These are phyloP conservation scores for Rhaphigaster nebulosa DNA, from an alignment of 2,888 invertebrate genomes.

Conservation along the genomic window DNA sequence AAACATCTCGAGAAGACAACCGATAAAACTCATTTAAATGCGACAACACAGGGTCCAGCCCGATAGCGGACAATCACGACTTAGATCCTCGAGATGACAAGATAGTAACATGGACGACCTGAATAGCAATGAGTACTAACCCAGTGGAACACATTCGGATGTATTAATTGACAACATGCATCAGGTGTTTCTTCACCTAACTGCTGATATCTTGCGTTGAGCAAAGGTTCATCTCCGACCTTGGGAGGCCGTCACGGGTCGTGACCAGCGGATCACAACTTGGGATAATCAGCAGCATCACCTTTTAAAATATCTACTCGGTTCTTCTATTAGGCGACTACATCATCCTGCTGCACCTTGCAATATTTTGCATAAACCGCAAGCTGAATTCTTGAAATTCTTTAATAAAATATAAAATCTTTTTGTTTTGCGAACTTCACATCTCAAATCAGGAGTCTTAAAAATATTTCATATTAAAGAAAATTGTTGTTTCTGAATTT, in stretches of 20 bases:
- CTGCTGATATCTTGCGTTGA: not conserved
- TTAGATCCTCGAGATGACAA: not conserved
- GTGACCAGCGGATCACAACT: not conserved
- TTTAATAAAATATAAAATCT: too few relatives aligned
- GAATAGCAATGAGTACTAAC: not conserved
- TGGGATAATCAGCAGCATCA: not conserved
- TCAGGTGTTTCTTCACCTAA: not conserved
- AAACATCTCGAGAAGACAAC: not conserved
- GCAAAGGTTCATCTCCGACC: constrained; percentile 25
- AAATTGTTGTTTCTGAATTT: too few relatives aligned
- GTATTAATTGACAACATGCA: not conserved
- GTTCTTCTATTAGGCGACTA: not conserved
- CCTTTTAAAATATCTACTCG: not conserved
- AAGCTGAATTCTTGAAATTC: too few relatives aligned
- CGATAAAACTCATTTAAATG: not conserved
- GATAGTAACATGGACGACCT: not conserved
- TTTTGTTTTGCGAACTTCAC: too few relatives aligned
- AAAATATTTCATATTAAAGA: too few relatives aligned
- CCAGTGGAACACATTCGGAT: not conserved
- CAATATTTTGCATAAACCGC: too few relatives aligned
- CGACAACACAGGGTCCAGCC: not conserved
- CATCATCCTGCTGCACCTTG: too few relatives aligned
- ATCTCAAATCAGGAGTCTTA: too few relatives aligned
- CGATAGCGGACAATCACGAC: not conserved
- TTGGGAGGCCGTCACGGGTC: not conserved